phyloP scores from a whole-genome alignment of 2,888 invertebrate species.

The Abrostola triplasia region DNA sequence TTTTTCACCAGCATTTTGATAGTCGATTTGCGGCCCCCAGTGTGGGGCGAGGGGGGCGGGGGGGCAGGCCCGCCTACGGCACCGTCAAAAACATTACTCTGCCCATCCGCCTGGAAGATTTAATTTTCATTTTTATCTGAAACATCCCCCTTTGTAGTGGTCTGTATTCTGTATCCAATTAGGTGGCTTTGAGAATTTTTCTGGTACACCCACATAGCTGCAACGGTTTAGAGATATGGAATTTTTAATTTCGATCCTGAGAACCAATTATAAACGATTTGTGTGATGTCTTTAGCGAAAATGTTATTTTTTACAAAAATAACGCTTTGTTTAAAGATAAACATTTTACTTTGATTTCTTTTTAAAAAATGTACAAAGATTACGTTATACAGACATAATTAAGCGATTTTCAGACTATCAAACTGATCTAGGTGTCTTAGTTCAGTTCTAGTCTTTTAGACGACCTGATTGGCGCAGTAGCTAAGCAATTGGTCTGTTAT shows the following conservation, averaged over 20 bases:
- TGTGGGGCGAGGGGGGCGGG: slow-evolving; percentile 45
- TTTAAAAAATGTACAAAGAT: slow-evolving; percentile 17
- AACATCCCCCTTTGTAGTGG: slow-evolving; percentile 89
- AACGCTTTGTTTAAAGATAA: slow-evolving; percentile 17
- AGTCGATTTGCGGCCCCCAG: slow-evolving; percentile 85
- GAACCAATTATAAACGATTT: slow-evolving; percentile 52
- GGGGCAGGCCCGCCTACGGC: slow-evolving; percentile 70
- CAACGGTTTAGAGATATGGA: slow-evolving; percentile 80
- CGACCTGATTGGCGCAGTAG: too few species aligned
- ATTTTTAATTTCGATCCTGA: slow-evolving; percentile 80
- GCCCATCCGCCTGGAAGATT: slow-evolving; percentile 88
- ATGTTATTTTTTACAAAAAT: slow-evolving; percentile 22
- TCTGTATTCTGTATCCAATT: slow-evolving; percentile 87
- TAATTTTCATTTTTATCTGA: slow-evolving; percentile 89
- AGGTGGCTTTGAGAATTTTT: slow-evolving; percentile 86
- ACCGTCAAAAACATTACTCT: slow-evolving; percentile 89
- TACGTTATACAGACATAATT: background rate
- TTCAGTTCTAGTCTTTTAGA: too few species aligned
- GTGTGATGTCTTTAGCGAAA: slow-evolving; percentile 47
- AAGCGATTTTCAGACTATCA: too few species aligned
- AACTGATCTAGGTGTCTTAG: too few species aligned
- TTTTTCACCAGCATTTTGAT: slow-evolving; percentile 85
- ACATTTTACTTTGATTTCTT: slow-evolving; percentile 13
- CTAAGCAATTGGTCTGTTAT: too few species aligned
- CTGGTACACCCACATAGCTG: slow-evolving; percentile 75